Conservation (phyloP, 2,113 vertebrate genomes). For the Bufo bufo region DNA sequence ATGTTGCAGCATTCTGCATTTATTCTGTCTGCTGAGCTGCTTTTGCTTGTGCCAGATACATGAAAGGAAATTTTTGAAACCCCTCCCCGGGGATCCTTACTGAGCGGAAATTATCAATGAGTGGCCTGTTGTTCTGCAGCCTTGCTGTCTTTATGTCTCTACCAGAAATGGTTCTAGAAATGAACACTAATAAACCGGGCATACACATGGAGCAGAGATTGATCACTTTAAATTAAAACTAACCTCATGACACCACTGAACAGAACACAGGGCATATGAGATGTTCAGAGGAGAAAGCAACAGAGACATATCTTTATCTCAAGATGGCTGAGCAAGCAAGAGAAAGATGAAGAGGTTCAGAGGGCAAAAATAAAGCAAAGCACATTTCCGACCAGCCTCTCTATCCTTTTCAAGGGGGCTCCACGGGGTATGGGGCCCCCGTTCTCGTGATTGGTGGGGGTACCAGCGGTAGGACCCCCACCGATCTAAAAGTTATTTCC, state of each 20-base stretch:
- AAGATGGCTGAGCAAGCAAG: neutral
- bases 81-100: neutral
- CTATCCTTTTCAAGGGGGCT: no score
- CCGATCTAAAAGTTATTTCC: no score
- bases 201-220: neutral
- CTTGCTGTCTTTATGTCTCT: neutral
- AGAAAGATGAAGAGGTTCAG: no score
- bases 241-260: neutral
- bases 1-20: neutral
- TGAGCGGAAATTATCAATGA: neutral
- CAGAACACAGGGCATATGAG: neutral
- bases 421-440: no score
- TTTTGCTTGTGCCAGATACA: neutral
- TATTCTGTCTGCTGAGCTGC: neutral
- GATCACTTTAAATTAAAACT: neutral
- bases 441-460: no score
- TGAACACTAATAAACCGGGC: neutral
- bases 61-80: neutral
- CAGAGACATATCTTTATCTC: neutral
- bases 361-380: neutral
- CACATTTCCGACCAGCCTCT: no score
- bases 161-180: neutral
- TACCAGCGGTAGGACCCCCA: no score
- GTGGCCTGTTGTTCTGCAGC: neutral
- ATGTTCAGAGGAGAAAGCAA: neutral